Evolutionary conservation across 2,888 invertebrate genomes (phyloP).

Genomic region (Diogma glabrata): DNA sequence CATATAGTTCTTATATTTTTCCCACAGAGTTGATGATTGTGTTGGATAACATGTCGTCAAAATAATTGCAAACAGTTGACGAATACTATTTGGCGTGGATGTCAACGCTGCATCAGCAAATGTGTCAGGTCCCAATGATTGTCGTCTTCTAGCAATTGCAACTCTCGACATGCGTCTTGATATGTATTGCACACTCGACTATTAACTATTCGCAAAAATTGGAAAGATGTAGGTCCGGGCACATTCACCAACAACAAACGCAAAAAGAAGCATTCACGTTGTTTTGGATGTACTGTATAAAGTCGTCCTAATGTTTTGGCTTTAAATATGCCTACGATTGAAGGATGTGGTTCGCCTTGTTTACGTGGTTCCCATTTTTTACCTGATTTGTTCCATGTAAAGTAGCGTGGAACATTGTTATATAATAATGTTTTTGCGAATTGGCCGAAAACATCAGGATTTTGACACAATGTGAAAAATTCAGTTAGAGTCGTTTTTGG

Average conservation of each 20-base stretch:
- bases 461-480: conserved; percentile 1
- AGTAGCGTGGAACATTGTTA: neutral
- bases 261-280: neutral
- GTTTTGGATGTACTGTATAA: neutral
- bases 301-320: neutral
- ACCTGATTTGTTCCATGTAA: neutral
- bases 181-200: conserved; percentile 19
- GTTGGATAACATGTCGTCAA: neutral
- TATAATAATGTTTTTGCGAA: neutral
- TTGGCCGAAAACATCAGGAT: neutral
- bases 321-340: neutral
- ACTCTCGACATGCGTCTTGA: conserved; percentile 6
- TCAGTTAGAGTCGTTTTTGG: conserved; percentile 3
- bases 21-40: neutral
- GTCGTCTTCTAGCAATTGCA: too few species aligned
- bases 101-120: conserved; percentile 17
- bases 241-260: neutral
- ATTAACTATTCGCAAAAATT: neutral
- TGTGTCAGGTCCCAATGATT: conserved; percentile 19
- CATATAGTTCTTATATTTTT: neutral
- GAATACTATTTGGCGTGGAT: conserved; percentile 15
- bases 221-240: too few species aligned
- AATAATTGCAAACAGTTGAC: conserved; percentile 20
- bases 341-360: neutral
- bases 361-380: neutral